Evolutionary conservation across 2,797 vertebrate species (phyloP).

Genomic region (Parauchenoglanis ngamensis): DNA sequence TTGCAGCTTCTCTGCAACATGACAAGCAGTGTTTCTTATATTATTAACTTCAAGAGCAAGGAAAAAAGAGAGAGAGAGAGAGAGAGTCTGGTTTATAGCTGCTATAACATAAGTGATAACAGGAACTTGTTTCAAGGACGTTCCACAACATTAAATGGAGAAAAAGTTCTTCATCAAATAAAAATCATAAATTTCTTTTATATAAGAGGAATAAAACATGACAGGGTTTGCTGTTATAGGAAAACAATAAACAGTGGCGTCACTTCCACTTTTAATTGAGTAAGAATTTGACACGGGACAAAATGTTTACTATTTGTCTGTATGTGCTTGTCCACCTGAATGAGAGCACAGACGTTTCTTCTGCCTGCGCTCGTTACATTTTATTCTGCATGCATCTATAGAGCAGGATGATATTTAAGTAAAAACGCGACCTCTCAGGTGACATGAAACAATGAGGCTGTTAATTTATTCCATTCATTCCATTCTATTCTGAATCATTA

Average conservation of each 20-base stretch:
- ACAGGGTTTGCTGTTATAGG: background rate
- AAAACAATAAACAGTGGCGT: background rate
- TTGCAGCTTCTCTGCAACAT: background rate
- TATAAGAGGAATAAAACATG: background rate
- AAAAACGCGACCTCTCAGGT: background rate
- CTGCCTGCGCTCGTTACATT: background rate
- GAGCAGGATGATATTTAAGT: background rate
- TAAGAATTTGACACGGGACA: background rate
- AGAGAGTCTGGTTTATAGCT: background rate
- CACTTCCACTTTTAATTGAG: background rate
- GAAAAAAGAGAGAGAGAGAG: background rate
- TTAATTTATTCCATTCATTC: constrained; percentile 7
- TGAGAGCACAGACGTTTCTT: background rate
- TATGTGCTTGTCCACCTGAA: background rate
- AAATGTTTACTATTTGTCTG: background rate
- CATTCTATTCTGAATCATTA: background rate
- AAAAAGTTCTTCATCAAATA: constrained; percentile 3
- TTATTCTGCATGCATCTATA: background rate
- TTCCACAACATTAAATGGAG: background rate
- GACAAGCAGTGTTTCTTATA: background rate
- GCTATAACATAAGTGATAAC: constrained; percentile 11
- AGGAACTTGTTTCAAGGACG: constrained; percentile 6
- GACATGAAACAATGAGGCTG: background rate
- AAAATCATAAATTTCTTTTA: constrained; percentile 1
- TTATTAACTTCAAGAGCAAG: background rate